Evolutionary conservation across 2,113 vertebrate species (phyloP), one percentile per base, ranked within the genome.

Genomic region (Ictalurus punctatus): DNA sequence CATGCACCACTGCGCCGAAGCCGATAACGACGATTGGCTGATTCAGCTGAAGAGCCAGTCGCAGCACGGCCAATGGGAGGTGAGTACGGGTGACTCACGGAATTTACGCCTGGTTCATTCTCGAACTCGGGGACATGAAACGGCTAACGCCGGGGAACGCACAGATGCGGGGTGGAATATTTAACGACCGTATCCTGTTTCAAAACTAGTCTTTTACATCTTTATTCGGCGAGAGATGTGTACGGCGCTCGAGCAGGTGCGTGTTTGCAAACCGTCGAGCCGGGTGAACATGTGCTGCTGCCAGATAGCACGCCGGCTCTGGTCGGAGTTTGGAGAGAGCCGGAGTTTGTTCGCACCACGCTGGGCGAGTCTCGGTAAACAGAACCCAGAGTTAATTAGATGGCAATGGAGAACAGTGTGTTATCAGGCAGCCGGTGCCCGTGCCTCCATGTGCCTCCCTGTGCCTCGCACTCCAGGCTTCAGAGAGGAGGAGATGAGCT

Each of bases 1-100:
- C 86, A 97, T 99, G 96, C 98, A 97, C 93, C 98, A 99, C 94
- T 99, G 98, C 0, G 97, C 98, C 1, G 97, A 99, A 76, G 97
- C 96, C 0, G 96, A 96, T 84, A 96, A 95, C 0, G 97, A 99
- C 74, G 98, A 99, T 89, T 99, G 98, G 98, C 96, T 98, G 93
- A 98, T 99, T 92, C 97, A 98, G 94, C 96, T 99, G 85, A 97
- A 97, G 95, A 97, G 95, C 92, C 97, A 98, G 91, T 93, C 96
- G 6, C 93, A 93, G 27, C 98, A 98, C 91, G 97, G 95, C 78
- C 96, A 96, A 0, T 99, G 98, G 98, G 98, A 99, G 98, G 98
- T 99, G 90, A 98, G 96, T 86, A 85, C 84, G 52, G 7, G 74
- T 67, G 48, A 61, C n/a, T 61, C 48, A 3, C 16, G n/a, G 40